Conservation (phyloP, 2,888 invertebrate genomes). For the Epiblema foenella region DNA sequence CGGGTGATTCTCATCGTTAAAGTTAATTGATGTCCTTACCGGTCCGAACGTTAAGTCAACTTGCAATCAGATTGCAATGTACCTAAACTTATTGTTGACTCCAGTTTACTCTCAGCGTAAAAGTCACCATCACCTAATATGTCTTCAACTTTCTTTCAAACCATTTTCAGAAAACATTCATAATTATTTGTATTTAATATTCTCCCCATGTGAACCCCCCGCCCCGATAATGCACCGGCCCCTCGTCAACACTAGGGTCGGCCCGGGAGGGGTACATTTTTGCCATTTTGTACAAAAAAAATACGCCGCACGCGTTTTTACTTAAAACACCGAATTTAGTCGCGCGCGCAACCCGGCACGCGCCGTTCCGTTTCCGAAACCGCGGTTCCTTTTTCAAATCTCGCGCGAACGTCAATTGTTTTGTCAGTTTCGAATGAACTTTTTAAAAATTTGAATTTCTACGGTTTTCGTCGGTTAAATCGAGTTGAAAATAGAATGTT, state of each 20-base stretch:
- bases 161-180: too few relatives aligned
- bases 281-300: slow-evolving; percentile 81
- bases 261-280: slow-evolving; percentile 76
- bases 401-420: slow-evolving; percentile 17
- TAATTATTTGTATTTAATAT: neutral
- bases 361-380: slow-evolving; percentile 53
- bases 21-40: too few relatives aligned
- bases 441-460: slow-evolving; percentile 32
- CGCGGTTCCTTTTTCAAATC: slow-evolving; percentile 6
- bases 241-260: slow-evolving; percentile 64
- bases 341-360: slow-evolving; percentile 78
- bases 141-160: too few relatives aligned
- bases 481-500: neutral
- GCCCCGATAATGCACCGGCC: slow-evolving; percentile 74
- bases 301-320: slow-evolving; percentile 74
- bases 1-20: too few relatives aligned
- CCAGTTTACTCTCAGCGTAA: too few relatives aligned
- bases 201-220: slow-evolving; percentile 62
- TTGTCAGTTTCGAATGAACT: slow-evolving; percentile 27
- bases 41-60: too few relatives aligned
- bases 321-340: slow-evolving; percentile 79
- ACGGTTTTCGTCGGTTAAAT: slow-evolving; percentile 25
- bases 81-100: too few relatives aligned
- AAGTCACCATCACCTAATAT: too few relatives aligned
- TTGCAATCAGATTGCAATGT: too few relatives aligned